Base-by-base conservation (phyloP, 2,797 vertebrate genomes). In the Numenius phaeopus region DNA sequence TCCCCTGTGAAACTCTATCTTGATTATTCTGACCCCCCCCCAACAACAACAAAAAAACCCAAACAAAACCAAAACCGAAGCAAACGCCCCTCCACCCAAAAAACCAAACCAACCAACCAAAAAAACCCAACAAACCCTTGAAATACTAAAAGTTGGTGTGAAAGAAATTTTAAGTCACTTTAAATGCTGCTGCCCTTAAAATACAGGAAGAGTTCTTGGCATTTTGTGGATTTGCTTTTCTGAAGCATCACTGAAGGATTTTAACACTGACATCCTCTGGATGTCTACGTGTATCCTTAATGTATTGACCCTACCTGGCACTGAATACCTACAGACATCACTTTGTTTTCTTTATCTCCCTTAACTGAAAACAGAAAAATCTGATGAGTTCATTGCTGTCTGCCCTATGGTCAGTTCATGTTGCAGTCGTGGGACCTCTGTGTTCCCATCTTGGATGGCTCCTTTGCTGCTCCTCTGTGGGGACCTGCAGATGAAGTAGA, bases 341-440 rank as follows among this genome's bases (percentile, higher is more conserved):
- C 17, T 59, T 26, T 0, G 2, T n/a, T 77, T 58, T 50, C 52
- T 87, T 87, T 2, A 14, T 34, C 10, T 46, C 26, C 6, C 18
- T 72, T 73, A 58, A 46, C 16, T 62, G 73, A 54, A 58, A 84
- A 71, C 22, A 54, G 62, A 80, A 73, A 73, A 72, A 44, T 19
- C 9, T 3, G 2, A 50, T 5, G 29, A 49, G 10, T 17, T 57
- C 37, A 30, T 37, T n/a, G 24, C 1, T 54, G 10, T 9, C 17
- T 12, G 1, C 3, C 19, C 11, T 47, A 3, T 27, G 24, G 14
- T 37, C 5, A 2, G 58, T 18, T 27, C 4, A 3, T 39, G 26
- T 42, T 9, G 2, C 22, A 17, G 29, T n/a, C 11, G 23, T 0
- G 4, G 23, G 3, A 17, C n/a, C 11, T 40, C 10, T 0, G 0